A percentile compares a stretch with the other conserved stretches of the same genome.
phyloP scores from a whole-genome alignment of 2,888 invertebrate species.

The Endomychus coccineus region DNA sequence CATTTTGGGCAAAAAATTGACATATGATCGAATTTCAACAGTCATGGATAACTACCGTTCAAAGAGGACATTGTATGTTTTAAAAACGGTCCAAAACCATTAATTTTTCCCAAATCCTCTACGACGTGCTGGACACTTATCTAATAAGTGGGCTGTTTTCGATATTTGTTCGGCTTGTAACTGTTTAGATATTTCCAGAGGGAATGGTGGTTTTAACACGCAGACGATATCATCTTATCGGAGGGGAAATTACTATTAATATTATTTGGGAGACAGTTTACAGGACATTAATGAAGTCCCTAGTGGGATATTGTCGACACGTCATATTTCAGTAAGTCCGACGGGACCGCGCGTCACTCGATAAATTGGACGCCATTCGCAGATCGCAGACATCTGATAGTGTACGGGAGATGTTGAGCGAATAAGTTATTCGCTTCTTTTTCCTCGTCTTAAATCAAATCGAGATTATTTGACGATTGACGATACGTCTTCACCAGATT shows the following conservation, averaged over 20 bases:
- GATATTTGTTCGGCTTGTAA: constrained; percentile 19
- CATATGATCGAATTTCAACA: too few species aligned
- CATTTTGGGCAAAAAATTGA: too few species aligned
- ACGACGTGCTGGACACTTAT: constrained; percentile 11
- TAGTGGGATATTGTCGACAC: constrained; percentile 44
- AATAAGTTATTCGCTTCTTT: too few species aligned
- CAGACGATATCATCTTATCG: constrained; percentile 7
- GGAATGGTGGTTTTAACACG: constrained; percentile 1
- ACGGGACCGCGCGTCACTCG: constrained; percentile 35
- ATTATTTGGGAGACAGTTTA: constrained; percentile 46
- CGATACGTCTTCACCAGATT: too few species aligned
- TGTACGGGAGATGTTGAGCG: too few species aligned
- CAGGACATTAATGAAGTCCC: constrained; percentile 48
- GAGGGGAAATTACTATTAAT: constrained; percentile 44
- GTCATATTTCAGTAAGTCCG: constrained; percentile 41
- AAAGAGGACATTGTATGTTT: too few species aligned
- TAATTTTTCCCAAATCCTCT: constrained; percentile 8
- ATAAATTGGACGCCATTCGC: constrained; percentile 36
- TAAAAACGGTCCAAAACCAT: constrained; percentile 7
- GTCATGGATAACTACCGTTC: too few species aligned
- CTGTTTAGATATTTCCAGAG: constrained; percentile 9
- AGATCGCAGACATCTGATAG: too few species aligned
- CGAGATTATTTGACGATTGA: too few species aligned
- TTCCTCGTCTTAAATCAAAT: too few species aligned
- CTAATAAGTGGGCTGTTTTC: constrained; percentile 23